A percentile compares a stretch with the other conserved stretches of the same genome.
These are phyloP conservation scores for Labeo calbasu DNA, from an alignment of 2,797 vertebrate species.

Conservation along the genomic window DNA sequence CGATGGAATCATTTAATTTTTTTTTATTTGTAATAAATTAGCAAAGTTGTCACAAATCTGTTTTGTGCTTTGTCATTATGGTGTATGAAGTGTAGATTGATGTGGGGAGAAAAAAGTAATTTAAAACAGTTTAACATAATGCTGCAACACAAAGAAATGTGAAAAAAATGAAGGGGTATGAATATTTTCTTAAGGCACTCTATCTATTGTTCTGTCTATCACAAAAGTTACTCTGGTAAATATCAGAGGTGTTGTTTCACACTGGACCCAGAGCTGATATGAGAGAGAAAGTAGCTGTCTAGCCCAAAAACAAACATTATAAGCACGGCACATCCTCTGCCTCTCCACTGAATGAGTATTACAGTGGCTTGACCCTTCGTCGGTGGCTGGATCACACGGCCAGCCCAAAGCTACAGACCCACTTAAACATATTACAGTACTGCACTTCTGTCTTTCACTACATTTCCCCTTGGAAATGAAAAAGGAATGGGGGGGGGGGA, in stretches of 20 bases:
- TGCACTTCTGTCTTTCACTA: conserved; percentile 77
- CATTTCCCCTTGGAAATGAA: conserved; percentile 83
- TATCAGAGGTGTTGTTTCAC: conserved; percentile 35
- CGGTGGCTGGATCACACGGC: conserved; percentile 70
- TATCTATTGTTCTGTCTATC: background rate
- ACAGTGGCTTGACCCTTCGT: conserved; percentile 69
- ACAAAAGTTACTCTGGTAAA: conserved; percentile 11
- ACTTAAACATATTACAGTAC: conserved; percentile 83
- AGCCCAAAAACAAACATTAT: conserved; percentile 65
- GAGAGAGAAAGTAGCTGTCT: conserved; percentile 11
- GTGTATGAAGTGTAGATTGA: too few species aligned
- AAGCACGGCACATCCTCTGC: conserved; percentile 59
- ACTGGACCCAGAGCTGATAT: conserved; percentile 34
- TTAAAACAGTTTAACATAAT: too few species aligned
- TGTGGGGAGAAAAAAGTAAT: too few species aligned
- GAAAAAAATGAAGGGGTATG: too few species aligned
- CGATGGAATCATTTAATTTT: too few species aligned
- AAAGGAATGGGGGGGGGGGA: conserved; percentile 66
- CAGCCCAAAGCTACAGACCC: conserved; percentile 75
- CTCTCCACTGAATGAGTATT: conserved; percentile 67
- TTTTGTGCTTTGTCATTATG: too few species aligned
- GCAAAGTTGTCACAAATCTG: too few species aligned
- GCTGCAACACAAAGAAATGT: too few species aligned
- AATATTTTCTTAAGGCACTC: background rate
- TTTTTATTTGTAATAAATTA: too few species aligned